phyloP scores from a whole-genome alignment of 53 echinoderm and acorn worm species.

The Astropecten irregularis region DNA sequence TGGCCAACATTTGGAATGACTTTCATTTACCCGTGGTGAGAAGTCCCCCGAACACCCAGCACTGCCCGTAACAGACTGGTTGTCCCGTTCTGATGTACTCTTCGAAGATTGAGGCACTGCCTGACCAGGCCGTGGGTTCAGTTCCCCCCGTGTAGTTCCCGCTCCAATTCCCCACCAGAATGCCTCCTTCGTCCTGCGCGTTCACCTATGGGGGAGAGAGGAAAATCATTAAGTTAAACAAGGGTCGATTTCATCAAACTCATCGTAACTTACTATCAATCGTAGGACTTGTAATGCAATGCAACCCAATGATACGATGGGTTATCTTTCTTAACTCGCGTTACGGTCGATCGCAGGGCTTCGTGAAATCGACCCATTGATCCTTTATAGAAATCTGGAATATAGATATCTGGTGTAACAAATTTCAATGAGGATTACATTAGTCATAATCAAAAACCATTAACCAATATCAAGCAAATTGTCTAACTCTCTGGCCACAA shows the following conservation, averaged over 20 bases:
- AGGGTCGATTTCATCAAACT: too few relatives aligned
- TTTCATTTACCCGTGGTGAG: conserved; percentile 55
- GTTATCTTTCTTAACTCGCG: too few relatives aligned
- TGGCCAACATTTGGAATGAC: too few relatives aligned
- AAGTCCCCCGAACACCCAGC: conserved; percentile 59
- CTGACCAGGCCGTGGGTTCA: conserved; percentile 58
- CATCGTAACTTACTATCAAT: too few relatives aligned
- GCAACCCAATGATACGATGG: too few relatives aligned
- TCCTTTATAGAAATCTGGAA: not conserved
- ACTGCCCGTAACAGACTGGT: conserved; percentile 49
- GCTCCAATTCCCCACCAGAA: conserved; percentile 61
- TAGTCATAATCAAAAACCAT: not conserved
- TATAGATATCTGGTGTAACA: not conserved
- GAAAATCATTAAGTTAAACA: too few relatives aligned
- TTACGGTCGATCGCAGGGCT: too few relatives aligned
- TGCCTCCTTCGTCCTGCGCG: conserved; percentile 40
- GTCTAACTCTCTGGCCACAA: too few relatives aligned
- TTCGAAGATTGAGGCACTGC: conserved; percentile 52
- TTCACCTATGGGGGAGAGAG: conserved; percentile 63
- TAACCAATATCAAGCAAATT: too few relatives aligned
- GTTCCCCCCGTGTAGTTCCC: conserved; percentile 53
- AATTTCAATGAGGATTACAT: not conserved
- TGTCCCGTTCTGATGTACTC: conserved; percentile 42
- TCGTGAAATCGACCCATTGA: too few relatives aligned
- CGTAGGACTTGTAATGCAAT: too few relatives aligned